These are phyloP conservation scores for Sclerodermus sp. DNA, from an alignment of 2,888 invertebrate genomes.

Conservation along the genomic window DNA sequence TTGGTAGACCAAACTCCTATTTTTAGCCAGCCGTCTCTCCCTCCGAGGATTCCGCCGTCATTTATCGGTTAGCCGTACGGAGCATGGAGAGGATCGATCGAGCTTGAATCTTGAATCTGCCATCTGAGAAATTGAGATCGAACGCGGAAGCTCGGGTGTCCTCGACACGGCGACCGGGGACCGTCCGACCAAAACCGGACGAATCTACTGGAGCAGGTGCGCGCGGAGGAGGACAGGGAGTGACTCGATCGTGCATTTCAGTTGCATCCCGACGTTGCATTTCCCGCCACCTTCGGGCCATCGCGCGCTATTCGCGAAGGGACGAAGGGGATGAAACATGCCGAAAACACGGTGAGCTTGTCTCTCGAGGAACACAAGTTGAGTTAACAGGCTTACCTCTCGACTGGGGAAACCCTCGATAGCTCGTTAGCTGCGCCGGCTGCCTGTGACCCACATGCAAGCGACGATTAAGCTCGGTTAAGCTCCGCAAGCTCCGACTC, in stretches of 20 bases:
- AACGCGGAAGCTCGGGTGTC: too few species aligned
- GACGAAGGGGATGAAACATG: neutral
- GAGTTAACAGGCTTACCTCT: constrained; percentile 51
- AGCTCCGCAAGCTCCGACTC: constrained; percentile 12
- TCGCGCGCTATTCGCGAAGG: neutral
- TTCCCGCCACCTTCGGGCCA: neutral
- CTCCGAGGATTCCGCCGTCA: too few species aligned
- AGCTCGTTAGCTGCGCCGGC: constrained; percentile 49
- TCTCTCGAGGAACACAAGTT: constrained; percentile 4
- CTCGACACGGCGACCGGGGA: too few species aligned
- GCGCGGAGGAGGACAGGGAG: neutral
- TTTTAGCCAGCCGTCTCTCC: too few species aligned
- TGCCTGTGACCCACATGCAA: constrained; percentile 56
- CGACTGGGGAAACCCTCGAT: constrained; percentile 46
- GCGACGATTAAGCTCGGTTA: constrained; percentile 45
- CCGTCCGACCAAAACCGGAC: too few species aligned
- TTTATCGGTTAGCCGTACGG: too few species aligned
- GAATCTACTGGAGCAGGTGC: too few species aligned
- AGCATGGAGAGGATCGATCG: too few species aligned
- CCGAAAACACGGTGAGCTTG: neutral
- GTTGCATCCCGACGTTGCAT: too few species aligned
- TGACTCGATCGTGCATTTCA: neutral
- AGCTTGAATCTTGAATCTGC: too few species aligned
- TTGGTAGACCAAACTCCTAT: too few species aligned
- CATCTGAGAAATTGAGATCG: too few species aligned